Base-by-base conservation (phyloP, 2,797 vertebrate species). In the Harpagifer antarcticus region DNA sequence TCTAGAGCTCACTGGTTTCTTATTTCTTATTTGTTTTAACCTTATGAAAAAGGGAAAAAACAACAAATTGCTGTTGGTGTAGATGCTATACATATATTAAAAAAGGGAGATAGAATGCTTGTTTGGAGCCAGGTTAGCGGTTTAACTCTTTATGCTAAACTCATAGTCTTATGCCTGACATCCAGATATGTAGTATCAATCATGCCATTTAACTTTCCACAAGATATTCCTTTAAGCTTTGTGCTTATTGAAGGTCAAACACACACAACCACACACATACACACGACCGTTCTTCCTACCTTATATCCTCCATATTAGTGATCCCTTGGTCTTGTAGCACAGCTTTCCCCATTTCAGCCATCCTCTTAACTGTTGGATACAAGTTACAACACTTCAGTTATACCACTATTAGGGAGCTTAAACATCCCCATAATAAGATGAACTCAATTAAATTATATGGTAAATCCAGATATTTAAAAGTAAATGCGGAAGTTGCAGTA, bases 271-370 rank as follows among this genome's bases (percentile, higher is more conserved):
- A 47, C 52, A 64, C 40, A 50, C 23, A 45, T 3, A 56, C 3
- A 59, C 40, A 47, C 17, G 1, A 7, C 5, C 0, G 1, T 0
- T 45, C 45, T 45, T 17, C 17, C 33, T 69, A 92, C 93, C 86
- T 88, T 55, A 91, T 77, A 44, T 92, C 78, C 0, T 17, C 33
- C 79, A 87, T 84, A 23, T 93, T 75, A 49, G 76, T 81, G 72
- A 92, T 50, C 12, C 92, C 92, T 69, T 82, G 86, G 4, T 88
- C 74, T 0, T 3, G 33, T 16, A 94, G 83, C 1, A 81, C 89
- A 59, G 71, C 52, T 83, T 68, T 90, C 33, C 88, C 93, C 88
- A 94, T 86, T 54, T 89, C 69, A 16, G 31, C 83, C 93, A 94
- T 93, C 31, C 19, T 78, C 44, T 90, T 2, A 77, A 93, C 93